Evolutionary conservation across 2,888 invertebrate genomes (phyloP), one percentile per base, ranked within the genome.

Genomic region (Lycocerus yunnanus): DNA sequence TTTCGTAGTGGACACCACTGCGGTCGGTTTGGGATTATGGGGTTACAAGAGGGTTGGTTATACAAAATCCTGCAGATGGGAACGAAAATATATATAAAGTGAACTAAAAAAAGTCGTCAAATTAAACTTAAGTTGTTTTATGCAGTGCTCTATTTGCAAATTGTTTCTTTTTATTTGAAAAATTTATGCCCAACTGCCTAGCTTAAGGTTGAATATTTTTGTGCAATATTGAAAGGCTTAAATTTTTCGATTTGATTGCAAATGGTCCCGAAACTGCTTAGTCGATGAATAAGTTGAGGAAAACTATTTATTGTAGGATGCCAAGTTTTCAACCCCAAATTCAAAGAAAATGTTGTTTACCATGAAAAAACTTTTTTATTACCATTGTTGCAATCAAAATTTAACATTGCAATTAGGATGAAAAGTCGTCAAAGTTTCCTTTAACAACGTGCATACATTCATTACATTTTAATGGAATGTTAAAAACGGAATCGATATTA

Each of bases 401-500:
- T 43, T 43, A 43, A 43, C 43, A 43, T 43, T 43, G 43, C 43
- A 43, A 43, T 43, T 43, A 43, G 43, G 43, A 43, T 43, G 43
- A 15, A 61, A 18, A 18, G 61, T 20, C 20, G 61, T 15, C 61
- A 20, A 63, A 63, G 13, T 63, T 63, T 18, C 11, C 61, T 63
- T 63, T 18, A 63, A 63, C 61, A 15, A 15, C 24, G 15, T 72
- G 70, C 72, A 72, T 71, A 69, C 70, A 73, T 71, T 76, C 76
- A 73, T 76, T 76, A 76, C 68, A 71, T 73, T 68, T 68, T 70
- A 72, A 72, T 72, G 72, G 72, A 70, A 69, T 72, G 71, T 76
- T 68, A 70, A 76, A 74, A 73, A 74, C 70, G 61, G 71, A 71
- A 43, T 68, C 66, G 60, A 66, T 76, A 69, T 73, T 68, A 66